These are phyloP conservation scores for Porites evermanni DNA, from an alignment of 92 coral and sea anemone genomes.

Conservation along the genomic window DNA sequence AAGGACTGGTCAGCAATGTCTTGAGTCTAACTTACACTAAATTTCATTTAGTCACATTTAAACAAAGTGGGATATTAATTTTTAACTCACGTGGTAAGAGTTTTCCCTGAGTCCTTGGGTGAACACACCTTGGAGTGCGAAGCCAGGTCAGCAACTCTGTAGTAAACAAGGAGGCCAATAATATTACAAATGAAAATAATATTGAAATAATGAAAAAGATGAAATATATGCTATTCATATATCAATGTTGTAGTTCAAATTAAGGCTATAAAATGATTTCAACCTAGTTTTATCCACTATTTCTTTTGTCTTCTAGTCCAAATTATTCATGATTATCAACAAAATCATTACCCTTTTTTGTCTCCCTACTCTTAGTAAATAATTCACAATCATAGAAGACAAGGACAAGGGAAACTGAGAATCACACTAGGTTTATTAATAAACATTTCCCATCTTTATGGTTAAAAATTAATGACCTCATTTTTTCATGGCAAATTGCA, in stretches of 20 bases:
- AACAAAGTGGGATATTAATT: not conserved
- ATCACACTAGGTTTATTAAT: not conserved
- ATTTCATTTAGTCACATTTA: too few relatives aligned
- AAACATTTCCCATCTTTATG: not conserved
- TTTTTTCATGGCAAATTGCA: slow-evolving; percentile 90
- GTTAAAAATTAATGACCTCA: slow-evolving; percentile 59
- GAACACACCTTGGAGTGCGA: slow-evolving; percentile 92
- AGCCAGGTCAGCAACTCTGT: slow-evolving; percentile 87
- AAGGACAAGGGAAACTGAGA: not conserved
- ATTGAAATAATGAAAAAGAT: not conserved
- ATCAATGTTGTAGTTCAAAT: too few relatives aligned
- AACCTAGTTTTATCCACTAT: too few relatives aligned
- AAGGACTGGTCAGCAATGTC: not conserved
- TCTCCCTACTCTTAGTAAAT: too few relatives aligned
- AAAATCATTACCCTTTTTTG: too few relatives aligned
- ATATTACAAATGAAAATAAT: not conserved
- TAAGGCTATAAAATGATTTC: too few relatives aligned
- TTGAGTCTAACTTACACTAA: too few relatives aligned
- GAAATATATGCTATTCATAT: too few relatives aligned
- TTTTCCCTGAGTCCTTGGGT: slow-evolving; percentile 75
- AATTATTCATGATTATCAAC: too few relatives aligned
- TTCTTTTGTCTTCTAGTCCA: too few relatives aligned
- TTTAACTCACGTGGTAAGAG: slow-evolving; percentile 67
- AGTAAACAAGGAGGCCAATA: not conserved
- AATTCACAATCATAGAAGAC: too few relatives aligned